Evolutionary conservation across 2,113 vertebrate species (phyloP).

Genomic region (Silurus asotus): DNA sequence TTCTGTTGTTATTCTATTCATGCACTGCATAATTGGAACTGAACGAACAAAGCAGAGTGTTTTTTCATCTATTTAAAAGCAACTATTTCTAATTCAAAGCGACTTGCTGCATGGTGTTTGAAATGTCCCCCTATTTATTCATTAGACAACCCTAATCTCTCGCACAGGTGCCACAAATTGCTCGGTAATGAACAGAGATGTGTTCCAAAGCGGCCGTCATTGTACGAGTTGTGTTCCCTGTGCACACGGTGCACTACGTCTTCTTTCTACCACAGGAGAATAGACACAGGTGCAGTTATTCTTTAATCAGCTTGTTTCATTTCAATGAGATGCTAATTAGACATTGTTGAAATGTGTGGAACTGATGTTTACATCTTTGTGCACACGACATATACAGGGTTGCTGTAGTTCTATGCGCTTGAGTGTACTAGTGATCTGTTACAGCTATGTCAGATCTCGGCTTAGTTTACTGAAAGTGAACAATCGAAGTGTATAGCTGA

Average conservation of each 20-base stretch:
- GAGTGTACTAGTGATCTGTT: not conserved
- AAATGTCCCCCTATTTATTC: conserved; percentile 12
- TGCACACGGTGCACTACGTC: not conserved
- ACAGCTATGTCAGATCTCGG: not conserved
- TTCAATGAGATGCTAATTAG: conserved; percentile 33
- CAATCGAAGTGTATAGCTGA: not conserved
- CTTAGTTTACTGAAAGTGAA: not conserved
- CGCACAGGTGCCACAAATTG: conserved; percentile 50
- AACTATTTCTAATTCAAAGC: not conserved
- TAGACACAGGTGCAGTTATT: conserved; percentile 41
- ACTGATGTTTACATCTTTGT: not conserved
- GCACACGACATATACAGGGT: not conserved
- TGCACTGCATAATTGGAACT: not conserved
- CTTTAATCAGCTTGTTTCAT: conserved; percentile 33
- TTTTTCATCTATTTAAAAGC: not conserved
- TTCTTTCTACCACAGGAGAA: conserved; percentile 23
- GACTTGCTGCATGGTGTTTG: not conserved
- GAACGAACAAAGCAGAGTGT: not conserved
- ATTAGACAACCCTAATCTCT: conserved; percentile 20
- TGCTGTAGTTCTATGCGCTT: not conserved
- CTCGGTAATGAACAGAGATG: conserved; percentile 37
- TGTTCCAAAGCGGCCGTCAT: conserved; percentile 16
- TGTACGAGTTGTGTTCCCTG: conserved; percentile 3
- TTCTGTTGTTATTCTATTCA: not conserved
- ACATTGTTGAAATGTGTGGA: conserved; percentile 12